Conservation (phyloP, 2,797 vertebrate genomes). For the Chaetophractus vellerosus region DNA sequence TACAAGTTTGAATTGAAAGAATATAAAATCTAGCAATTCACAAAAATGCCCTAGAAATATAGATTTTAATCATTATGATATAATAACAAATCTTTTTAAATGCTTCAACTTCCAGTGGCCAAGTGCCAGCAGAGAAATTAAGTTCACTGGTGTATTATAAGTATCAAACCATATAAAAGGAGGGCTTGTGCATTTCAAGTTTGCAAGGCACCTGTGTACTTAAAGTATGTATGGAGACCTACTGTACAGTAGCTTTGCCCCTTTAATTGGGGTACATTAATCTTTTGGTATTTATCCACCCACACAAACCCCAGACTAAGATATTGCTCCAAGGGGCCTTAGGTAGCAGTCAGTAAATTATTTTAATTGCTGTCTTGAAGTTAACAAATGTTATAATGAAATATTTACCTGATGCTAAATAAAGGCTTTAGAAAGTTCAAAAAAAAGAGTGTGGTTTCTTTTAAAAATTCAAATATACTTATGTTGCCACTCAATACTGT, state of each 20-base stretch:
- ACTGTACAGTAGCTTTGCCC: constrained; percentile 89
- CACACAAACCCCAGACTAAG: constrained; percentile 77
- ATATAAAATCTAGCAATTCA: constrained; percentile 75
- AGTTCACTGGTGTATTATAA: constrained; percentile 79
- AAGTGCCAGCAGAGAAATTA: constrained; percentile 11
- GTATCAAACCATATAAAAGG: constrained; percentile 66
- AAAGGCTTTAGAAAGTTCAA: constrained; percentile 92
- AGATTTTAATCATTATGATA: constrained; percentile 78
- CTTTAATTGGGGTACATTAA: constrained; percentile 89
- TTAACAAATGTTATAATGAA: constrained; percentile 89
- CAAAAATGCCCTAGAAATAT: constrained; percentile 82
- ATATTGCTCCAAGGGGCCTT: constrained; percentile 82
- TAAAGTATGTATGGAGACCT: constrained; percentile 82
- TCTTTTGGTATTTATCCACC: constrained; percentile 82
- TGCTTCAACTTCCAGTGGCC: constrained; percentile 74
- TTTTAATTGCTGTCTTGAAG: constrained; percentile 90
- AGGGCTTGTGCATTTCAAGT: constrained; percentile 85
- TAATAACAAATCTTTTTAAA: constrained; percentile 78
- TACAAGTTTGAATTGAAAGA: constrained; percentile 82
- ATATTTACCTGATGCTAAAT: constrained; percentile 95
- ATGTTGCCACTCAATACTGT: not conserved
- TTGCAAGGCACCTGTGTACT: constrained; percentile 83
- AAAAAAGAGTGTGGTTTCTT: constrained; percentile 75
- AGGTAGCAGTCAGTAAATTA: constrained; percentile 87
- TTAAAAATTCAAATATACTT: not conserved